Evolutionary conservation across 2,797 vertebrate species (phyloP).

Genomic region (Trematomus bernacchii): DNA sequence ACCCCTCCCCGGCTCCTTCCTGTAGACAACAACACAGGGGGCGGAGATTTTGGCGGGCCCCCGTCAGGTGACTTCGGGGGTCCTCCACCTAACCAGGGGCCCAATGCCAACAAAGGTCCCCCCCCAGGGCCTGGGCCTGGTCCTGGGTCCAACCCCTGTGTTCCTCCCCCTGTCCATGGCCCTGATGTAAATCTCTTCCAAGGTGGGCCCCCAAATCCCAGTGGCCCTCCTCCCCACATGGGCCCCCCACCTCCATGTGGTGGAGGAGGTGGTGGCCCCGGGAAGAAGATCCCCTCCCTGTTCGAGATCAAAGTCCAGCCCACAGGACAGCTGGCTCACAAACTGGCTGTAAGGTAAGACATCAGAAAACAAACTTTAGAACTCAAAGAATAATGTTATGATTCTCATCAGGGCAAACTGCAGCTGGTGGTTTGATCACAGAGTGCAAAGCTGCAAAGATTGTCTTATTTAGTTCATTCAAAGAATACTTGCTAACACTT

Average conservation of each 20-base stretch:
- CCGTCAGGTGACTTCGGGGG: conserved; percentile 71
- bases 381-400: background rate
- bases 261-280: conserved; percentile 50
- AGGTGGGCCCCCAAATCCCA: conserved; percentile 75
- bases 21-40: conserved; percentile 69
- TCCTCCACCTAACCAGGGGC: conserved; percentile 68
- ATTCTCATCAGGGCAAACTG: background rate
- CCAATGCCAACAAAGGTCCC: conserved; percentile 65
- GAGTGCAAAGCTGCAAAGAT: background rate
- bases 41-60: conserved; percentile 76
- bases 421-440: background rate
- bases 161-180: conserved; percentile 62
- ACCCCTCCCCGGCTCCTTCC: conserved; percentile 90
- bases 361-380: background rate
- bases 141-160: conserved; percentile 70
- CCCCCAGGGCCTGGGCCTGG: conserved; percentile 65
- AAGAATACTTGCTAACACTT: background rate
- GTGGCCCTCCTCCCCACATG: conserved; percentile 83
- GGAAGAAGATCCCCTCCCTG: conserved; percentile 93
- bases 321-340: conserved; percentile 94
- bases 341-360: conserved; percentile 92
- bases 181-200: conserved; percentile 80
- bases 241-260: conserved; percentile 81
- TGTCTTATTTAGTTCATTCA: background rate
- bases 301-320: conserved; percentile 97